Conservation (phyloP, 2,888 invertebrate genomes). For the Ophion ventricosus region DNA sequence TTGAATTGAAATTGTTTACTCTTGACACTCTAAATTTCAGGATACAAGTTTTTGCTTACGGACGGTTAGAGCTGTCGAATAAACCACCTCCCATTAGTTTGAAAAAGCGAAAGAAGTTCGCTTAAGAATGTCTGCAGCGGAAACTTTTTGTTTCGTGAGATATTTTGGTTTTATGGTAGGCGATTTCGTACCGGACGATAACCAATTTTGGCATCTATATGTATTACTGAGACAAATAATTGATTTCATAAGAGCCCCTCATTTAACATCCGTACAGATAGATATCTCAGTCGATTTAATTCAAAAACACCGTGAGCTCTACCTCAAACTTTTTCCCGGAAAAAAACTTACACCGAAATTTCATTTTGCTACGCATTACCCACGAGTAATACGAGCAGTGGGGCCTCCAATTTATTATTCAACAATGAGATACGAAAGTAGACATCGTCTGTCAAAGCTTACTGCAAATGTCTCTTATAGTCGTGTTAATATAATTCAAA, state of each 20-base stretch:
- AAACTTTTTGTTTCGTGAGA: slow-evolving; percentile 47
- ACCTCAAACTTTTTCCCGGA: slow-evolving; percentile 15
- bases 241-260: neutral
- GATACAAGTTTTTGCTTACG: slow-evolving; percentile 44
- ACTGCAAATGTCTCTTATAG: no score
- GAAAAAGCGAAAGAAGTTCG: slow-evolving; percentile 38
- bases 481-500: no score
- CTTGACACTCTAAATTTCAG: slow-evolving; percentile 51
- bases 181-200: slow-evolving; percentile 44
- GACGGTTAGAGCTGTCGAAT: slow-evolving; percentile 36
- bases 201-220: neutral
- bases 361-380: slow-evolving; percentile 17
- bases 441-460: no score
- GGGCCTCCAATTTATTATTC: no score
- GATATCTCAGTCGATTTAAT: slow-evolving; percentile 18
- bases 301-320: slow-evolving; percentile 1
- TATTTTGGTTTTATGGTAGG: slow-evolving; percentile 49
- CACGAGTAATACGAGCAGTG: slow-evolving; percentile 26
- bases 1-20: slow-evolving; percentile 53
- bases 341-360: slow-evolving; percentile 13
- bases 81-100: slow-evolving; percentile 26
- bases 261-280: slow-evolving; percentile 1
- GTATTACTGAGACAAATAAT: slow-evolving; percentile 40
- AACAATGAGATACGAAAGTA: no score
- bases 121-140: slow-evolving; percentile 46